Evolutionary conservation across 1,140 invertebrate genomes (phyloP).

Genomic region (Bilobella aurantiaca): DNA sequence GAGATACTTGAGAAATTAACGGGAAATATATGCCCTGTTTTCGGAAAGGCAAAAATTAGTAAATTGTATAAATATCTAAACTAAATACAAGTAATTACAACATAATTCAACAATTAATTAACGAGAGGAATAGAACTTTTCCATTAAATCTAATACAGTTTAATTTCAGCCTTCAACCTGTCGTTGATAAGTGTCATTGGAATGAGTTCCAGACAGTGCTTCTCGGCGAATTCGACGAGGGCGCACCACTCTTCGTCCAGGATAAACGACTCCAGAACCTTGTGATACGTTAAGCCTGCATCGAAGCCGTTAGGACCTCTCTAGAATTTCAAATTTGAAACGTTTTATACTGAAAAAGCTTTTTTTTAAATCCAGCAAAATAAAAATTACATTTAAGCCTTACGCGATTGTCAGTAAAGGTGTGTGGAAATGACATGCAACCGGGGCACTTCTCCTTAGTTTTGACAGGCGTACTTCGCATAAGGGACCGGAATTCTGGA

Average conservation of each 20-base stretch:
- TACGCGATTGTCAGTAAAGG: background rate
- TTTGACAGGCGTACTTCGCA: too few relatives aligned
- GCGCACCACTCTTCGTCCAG: background rate
- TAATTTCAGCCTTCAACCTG: background rate
- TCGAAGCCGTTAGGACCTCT: background rate
- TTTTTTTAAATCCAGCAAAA: too few relatives aligned
- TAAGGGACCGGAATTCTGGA: background rate
- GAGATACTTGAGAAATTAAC: too few relatives aligned
- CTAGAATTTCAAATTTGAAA: background rate
- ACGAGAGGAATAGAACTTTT: too few relatives aligned
- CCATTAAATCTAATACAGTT: background rate
- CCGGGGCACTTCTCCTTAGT: slow-evolving; percentile 1
- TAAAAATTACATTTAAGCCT: too few relatives aligned
- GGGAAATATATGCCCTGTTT: too few relatives aligned
- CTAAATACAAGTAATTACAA: too few relatives aligned
- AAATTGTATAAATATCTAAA: too few relatives aligned
- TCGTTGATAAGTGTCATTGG: background rate
- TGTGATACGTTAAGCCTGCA: background rate
- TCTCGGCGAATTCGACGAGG: background rate
- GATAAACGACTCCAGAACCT: background rate
- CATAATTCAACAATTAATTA: too few relatives aligned
- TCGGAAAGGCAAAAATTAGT: too few relatives aligned
- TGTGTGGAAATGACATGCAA: background rate
- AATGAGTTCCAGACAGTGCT: slow-evolving; percentile 1
- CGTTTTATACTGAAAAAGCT: too few relatives aligned